These are phyloP conservation scores for fruit fly (Drosophila melanogaster) DNA, from an alignment of 1,140 invertebrate species.

Conservation along the genomic window Release_6_plus_ISO1_MT NT_033777.3:12210501-12211000, in stretches of 20 bases:
- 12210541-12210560: slow-evolving; percentile 24
- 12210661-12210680: background rate
- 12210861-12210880: slow-evolving; percentile 17
- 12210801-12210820: background rate
- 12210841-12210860: background rate
- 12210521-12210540: slow-evolving; percentile 7
- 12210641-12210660: slow-evolving; percentile 17
- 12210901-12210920: slow-evolving; percentile 5
- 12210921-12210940: slow-evolving; percentile 28
- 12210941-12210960: slow-evolving; percentile 44
- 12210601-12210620: slow-evolving; percentile 20
- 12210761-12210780: background rate
- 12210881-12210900: slow-evolving; percentile 5
- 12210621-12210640: slow-evolving; percentile 19
- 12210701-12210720: background rate
- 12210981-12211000: slow-evolving; percentile 18
- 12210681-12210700: slow-evolving; percentile 2
- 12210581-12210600: slow-evolving; percentile 32
- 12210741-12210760: slow-evolving; percentile 2
- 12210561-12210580: slow-evolving; percentile 30
- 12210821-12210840: background rate
- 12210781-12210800: background rate
- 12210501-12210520: slow-evolving; percentile 16
- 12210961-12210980: slow-evolving; percentile 25
- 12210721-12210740: background rate